Evolutionary conservation across 2,797 vertebrate genomes (phyloP), one percentile per base, ranked within the genome.

Genomic region (Setipinna tenuifilis): DNA sequence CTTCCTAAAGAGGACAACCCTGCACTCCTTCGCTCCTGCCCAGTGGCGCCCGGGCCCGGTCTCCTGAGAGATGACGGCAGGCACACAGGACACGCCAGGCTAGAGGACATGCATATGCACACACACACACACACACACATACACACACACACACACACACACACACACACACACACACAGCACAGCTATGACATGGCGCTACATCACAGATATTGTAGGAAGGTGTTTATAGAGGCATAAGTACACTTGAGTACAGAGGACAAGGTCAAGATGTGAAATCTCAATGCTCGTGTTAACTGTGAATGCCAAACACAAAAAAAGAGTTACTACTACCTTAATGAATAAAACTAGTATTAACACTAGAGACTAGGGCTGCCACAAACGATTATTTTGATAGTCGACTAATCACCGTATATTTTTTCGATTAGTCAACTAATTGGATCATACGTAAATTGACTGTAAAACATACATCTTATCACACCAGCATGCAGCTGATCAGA

Each of bases 1-100:
- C 75, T 83, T 90, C 84, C 86, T 87, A 83, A 86, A 81, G 84
- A 87, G 78, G 86, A 88, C 23, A 21, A 84, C 84, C 85, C 65
- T 46, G 19, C 78, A 41, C 82, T 84, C 54, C 50, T 54, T 19
- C 78, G 35, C 82, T 84, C 61, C 62, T 65, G 50, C 83, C 83
- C 81, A 12, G 19, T 23, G 41, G 83, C 78, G 71, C 82, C 75
- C 48, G 81, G 57, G 25, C 83, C 82, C 78, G 80, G 85, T 84
- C 87, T 83, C 82, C 81, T 84, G 86, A 87, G 59, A 83, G 82
- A 83, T 21, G 82, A 89, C 84, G 84, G 71, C 87, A 87, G 82
- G 65, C 86, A 83, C 84, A 84, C 84, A 86, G 65, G 59, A 84
- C 83, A 58, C 83, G 83, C 88, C 82, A 54, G 81, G 5, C 83